Evolutionary conservation across 2,113 vertebrate genomes (phyloP), one percentile per base, ranked within the genome.

Genomic region (Glaucidium brasilianum): DNA sequence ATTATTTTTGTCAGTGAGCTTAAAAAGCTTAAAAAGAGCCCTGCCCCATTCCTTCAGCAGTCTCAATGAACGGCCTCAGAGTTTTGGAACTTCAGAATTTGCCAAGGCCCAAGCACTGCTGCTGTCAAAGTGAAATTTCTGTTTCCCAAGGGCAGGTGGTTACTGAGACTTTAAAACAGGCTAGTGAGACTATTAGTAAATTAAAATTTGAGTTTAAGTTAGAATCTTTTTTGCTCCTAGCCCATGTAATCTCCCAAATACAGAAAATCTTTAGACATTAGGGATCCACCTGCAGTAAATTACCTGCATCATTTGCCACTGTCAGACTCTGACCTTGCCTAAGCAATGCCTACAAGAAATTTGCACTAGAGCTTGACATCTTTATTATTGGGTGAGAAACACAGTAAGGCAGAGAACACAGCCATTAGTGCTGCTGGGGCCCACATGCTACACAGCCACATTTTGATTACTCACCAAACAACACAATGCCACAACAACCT

Each of bases 401-500:
- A 9, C 4, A 21, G 1, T 3, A 3, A 41, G 35, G 60, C 79
- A 7, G 45, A 77, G 79, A 55, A 27, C 71, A 39, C 0, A 4
- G 68, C 6, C 56, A 14, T 11, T 52, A 6, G 50, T 53, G 88
- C 69, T 63, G 43, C 78, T 29, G 66, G 41, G 84, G 56, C 69
- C 45, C 89, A 12, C 9, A 2, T 1, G 15, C 62, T 49, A 35
- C 43, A 15, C 22, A 4, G 19, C 3, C 80, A 14, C 58, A 9
- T 29, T 49, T 11, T 77, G 34, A 78, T 88, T 62, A 98, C 98
- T 98, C 97, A 98, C 98, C 98, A 98, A 85, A 77, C 72, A 72
- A 50, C 95, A 97, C 55, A 98, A 18, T 0, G 83, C 58, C 0
- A 98, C 93, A 69, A 98, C 84, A 49, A 98, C 86, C 64, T 95